Evolutionary conservation across 1,140 invertebrate species (phyloP), one percentile per base, ranked within the genome.

Genomic region (Neodiprion pinetum): DNA sequence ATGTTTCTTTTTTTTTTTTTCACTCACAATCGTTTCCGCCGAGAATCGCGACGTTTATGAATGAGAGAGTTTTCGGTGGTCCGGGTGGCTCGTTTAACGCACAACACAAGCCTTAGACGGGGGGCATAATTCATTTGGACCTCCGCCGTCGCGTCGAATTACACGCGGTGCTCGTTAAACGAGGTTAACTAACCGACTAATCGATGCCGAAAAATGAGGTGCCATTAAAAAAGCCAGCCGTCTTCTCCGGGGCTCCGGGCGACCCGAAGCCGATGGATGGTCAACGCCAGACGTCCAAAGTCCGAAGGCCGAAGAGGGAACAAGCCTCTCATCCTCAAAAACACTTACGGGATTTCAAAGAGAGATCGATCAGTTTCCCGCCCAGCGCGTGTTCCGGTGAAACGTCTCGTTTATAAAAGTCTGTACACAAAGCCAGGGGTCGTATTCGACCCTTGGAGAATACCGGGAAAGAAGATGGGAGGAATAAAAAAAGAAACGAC

Each of bases 291-390:
- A 69, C 17, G 17, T 69, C 23, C 12, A 7, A 14, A 11, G 11
- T 21, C 10, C 40, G 67, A 69, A 47, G 17, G 12, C 67, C 11
- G 40, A 7, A 47, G 10, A 69, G 11, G 67, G 23, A 23, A 23
- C 67, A 12, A 21, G 17, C 40, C 0, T 12, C 21, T 12, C 23
- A 14, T 69, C 21, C 40, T 11, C 11, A 69, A 69, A 21, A 47
- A 71, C 49, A 69, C 48, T 67, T n/a, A 12, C 12, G 14, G 53
- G 53, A 61, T 61, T 61, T 61, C 53, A 61, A 47, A 28, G 48
- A 71, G 70, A 53, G 49, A 75, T 75, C 74, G 72, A 75, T 75
- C 70, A 75, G 65, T 75, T 75, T 75, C 74, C 74, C 70, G 74
- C 47, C 53, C 70, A 70, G 69, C 48, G 71, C 74, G 74, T 75